phyloP scores from a whole-genome alignment of 37 sponge, comb jelly and placozoan species.

The Chondrilla cf. caribensis region DNA sequence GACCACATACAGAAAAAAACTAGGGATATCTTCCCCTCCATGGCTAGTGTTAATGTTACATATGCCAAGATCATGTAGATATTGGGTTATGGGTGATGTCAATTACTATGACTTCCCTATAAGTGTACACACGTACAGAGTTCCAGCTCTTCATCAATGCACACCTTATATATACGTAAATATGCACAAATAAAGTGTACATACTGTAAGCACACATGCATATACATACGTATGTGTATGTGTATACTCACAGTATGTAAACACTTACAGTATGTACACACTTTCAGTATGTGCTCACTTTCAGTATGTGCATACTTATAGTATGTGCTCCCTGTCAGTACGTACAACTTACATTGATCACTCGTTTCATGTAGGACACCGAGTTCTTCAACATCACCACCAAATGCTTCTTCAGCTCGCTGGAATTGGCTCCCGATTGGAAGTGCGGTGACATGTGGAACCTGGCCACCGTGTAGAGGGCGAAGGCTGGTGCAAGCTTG shows the following conservation, averaged over 20 bases:
- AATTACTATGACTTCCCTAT: background rate
- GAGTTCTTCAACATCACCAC: slow-evolving; percentile 46
- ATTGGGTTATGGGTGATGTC: background rate
- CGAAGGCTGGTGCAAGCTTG: slow-evolving; percentile 76
- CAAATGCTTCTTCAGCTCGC: slow-evolving; percentile 49
- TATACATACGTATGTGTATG: background rate
- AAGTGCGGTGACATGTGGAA: slow-evolving; percentile 50
- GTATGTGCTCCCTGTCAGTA: background rate
- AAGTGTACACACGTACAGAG: no score
- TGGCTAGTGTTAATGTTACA: no score
- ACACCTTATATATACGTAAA: no score
- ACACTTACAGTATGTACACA: background rate
- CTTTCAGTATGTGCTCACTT: background rate
- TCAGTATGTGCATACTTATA: background rate
- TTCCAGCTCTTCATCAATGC: no score
- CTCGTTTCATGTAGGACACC: slow-evolving; percentile 47
- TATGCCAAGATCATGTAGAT: no score
- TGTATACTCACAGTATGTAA: background rate
- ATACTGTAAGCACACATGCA: background rate
- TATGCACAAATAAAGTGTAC: no score
- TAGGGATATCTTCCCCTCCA: no score
- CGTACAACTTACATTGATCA: slow-evolving; percentile 45
- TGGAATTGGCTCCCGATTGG: background rate
- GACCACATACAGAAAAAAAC: background rate
- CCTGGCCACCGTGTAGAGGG: slow-evolving; percentile 65